Evolutionary conservation across 2,113 vertebrate genomes (phyloP).

Genomic region (Cottus gobio): DNA sequence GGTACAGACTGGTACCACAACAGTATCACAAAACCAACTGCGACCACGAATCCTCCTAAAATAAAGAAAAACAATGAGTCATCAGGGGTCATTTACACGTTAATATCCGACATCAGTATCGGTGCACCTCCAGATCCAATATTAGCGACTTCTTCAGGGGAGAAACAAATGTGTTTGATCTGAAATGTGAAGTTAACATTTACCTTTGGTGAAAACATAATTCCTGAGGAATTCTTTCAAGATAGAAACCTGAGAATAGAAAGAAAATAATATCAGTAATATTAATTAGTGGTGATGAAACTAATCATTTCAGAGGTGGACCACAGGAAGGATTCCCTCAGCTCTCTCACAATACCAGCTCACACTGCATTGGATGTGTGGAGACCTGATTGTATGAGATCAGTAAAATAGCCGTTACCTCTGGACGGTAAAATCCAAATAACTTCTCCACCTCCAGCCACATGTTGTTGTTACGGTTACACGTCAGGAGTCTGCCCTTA

Average conservation of each 20-base stretch:
- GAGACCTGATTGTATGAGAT: background rate
- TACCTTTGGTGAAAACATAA: background rate
- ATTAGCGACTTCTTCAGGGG: too few species aligned
- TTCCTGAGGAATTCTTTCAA: rapidly evolving
- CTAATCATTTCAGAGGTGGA: background rate
- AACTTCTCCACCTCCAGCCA: rapidly evolving
- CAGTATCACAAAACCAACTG: too few species aligned
- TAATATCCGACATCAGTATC: too few species aligned
- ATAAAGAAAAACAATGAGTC: background rate
- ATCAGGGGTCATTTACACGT: background rate
- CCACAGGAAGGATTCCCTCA: background rate
- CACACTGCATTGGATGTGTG: background rate
- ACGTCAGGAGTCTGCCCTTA: background rate
- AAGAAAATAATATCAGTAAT: background rate
- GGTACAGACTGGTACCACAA: too few species aligned
- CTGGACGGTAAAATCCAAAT: rapidly evolving
- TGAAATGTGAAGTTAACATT: background rate
- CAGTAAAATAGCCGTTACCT: slow-evolving; percentile 5
- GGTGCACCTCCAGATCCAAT: too few species aligned
- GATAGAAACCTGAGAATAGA: rapidly evolving
- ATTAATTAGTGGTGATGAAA: background rate
- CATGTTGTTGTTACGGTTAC: background rate
- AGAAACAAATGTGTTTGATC: background rate
- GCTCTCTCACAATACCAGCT: background rate
- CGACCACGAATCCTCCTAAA: background rate